phyloP scores from a whole-genome alignment of 1,140 invertebrate species.

The Aradophagus sp. region DNA sequence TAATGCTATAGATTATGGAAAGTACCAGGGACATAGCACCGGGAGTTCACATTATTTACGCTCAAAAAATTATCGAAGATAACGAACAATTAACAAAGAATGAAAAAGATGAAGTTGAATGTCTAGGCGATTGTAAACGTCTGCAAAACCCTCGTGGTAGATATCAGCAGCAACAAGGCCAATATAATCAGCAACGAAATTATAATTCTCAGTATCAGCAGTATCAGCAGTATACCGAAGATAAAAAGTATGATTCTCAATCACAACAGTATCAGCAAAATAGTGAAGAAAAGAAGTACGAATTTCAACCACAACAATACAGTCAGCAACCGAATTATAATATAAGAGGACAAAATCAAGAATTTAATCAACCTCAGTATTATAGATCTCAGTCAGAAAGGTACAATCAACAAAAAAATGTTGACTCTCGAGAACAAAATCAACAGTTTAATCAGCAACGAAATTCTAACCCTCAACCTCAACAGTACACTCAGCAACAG shows the following conservation, averaged over 20 bases:
- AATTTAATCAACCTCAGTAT: conserved; percentile 15
- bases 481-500: conserved; percentile 8
- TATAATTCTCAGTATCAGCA: conserved; percentile 14
- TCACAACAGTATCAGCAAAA: conserved; percentile 6
- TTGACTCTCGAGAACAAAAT: conserved; percentile 7
- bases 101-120: conserved; percentile 47
- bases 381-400: neutral
- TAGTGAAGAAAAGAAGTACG: too few species aligned
- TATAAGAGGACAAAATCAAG: neutral
- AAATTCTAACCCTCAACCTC: conserved; percentile 11
- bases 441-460: conserved; percentile 16
- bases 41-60: conserved; percentile 49
- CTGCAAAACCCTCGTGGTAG: conserved; percentile 36
- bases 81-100: conserved; percentile 23
- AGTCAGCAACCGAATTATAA: conserved; percentile 6
- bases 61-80: conserved; percentile 42
- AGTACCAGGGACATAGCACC: conserved; percentile 19
- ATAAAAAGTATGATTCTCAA: conserved; percentile 11
- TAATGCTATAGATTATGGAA: conserved; percentile 45
- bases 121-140: conserved; percentile 38
- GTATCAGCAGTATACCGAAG: conserved; percentile 10
- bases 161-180: conserved; percentile 26
- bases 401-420: conserved; percentile 18
- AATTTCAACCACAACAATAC: conserved; percentile 8
- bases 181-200: conserved; percentile 19